Conservation (phyloP, 2,888 invertebrate species). For the Agrotis puta region DNA sequence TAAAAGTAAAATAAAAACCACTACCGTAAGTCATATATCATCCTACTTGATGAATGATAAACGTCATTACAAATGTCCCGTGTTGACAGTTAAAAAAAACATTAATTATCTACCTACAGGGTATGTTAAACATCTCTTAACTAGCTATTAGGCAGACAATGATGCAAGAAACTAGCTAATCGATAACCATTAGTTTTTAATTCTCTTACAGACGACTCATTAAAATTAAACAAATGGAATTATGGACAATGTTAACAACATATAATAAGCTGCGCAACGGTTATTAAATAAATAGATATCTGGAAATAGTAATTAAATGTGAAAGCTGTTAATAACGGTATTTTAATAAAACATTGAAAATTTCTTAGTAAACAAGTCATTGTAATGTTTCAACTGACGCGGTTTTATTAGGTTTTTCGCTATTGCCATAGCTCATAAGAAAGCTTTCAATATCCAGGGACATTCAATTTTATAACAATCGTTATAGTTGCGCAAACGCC, state of each 20-base stretch:
- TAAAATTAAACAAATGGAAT: conserved; percentile 65
- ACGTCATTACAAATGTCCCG: conserved; percentile 71
- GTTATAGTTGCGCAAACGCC: background rate
- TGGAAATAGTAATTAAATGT: conserved; percentile 32
- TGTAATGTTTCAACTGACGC: background rate
- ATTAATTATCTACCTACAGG: conserved; percentile 76
- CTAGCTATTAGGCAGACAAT: conserved; percentile 69
- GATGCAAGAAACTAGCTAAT: conserved; percentile 66
- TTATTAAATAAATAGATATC: conserved; percentile 28
- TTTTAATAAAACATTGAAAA: conserved; percentile 5
- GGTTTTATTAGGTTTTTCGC: background rate
- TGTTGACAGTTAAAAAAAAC: conserved; percentile 76
- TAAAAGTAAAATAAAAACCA: conserved; percentile 57
- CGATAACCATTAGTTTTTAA: conserved; percentile 66
- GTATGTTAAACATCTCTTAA: conserved; percentile 69
- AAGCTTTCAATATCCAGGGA: background rate
- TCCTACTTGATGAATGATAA: conserved; percentile 71
- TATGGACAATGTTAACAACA: conserved; percentile 26
- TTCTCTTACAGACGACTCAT: conserved; percentile 61
- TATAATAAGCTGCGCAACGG: conserved; percentile 29
- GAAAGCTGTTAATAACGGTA: conserved; percentile 21
- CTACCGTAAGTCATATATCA: conserved; percentile 67
- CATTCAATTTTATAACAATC: background rate
- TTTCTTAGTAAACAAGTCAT: background rate
- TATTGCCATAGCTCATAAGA: background rate